phyloP scores from a whole-genome alignment of 2,797 vertebrate genomes.

The Micrastur ruficollis region DNA sequence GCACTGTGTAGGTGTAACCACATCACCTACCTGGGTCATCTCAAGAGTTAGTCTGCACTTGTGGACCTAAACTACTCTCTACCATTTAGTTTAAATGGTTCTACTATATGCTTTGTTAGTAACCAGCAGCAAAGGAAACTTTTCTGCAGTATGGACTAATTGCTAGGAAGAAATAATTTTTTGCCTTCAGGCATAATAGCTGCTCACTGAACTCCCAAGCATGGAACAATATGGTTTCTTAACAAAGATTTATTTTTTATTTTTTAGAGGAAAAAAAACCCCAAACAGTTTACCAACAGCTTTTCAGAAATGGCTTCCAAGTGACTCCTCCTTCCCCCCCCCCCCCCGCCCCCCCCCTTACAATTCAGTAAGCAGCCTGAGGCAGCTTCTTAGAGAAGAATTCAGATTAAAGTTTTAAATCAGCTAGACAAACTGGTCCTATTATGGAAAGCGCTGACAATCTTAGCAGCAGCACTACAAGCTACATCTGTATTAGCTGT shows the following conservation, averaged over 20 bases:
- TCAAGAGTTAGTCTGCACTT: not conserved
- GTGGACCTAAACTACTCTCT: not conserved
- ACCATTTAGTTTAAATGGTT: not conserved
- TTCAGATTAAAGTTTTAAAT: conserved; percentile 39
- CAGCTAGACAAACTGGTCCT: conserved; percentile 25
- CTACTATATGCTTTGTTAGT: not conserved
- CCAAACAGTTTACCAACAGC: not conserved
- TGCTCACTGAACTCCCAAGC: not conserved
- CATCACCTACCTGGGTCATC: not conserved
- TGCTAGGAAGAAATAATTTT: not conserved
- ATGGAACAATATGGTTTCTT: not conserved
- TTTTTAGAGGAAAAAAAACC: not conserved
- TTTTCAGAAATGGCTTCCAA: not conserved
- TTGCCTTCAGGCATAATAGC: not conserved
- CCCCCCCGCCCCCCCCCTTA: not conserved
- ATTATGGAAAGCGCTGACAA: not conserved
- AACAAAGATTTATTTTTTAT: not conserved
- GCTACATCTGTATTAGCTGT: not conserved
- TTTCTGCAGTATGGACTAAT: not conserved
- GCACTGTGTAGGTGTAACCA: not conserved
- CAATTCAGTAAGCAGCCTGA: not conserved
- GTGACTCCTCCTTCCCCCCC: not conserved
- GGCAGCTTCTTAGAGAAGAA: not conserved
- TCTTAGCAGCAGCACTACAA: not conserved
- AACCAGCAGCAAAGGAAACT: not conserved